These are phyloP conservation scores for Oryctes rhinoceros DNA, from an alignment of 1,140 invertebrate genomes.

Conservation along the genomic window DNA sequence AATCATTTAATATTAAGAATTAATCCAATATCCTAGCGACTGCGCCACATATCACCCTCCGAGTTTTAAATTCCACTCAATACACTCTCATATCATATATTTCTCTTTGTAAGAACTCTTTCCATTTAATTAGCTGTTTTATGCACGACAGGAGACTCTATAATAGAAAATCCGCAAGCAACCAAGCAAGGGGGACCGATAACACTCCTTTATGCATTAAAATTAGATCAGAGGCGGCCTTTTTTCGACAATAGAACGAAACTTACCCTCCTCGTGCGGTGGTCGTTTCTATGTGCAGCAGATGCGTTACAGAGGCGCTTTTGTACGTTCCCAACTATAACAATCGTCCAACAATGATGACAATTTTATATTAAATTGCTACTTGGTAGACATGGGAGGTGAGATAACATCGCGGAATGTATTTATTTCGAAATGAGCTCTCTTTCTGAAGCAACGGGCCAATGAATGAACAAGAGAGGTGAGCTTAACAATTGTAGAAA, in stretches of 20 bases:
- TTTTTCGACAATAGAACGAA: conserved; percentile 1
- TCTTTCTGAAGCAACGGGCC: not conserved
- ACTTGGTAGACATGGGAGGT: not conserved
- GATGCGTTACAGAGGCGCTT: conserved; percentile 2
- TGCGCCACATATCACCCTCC: too few relatives aligned
- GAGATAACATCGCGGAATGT: not conserved
- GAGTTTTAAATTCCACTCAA: too few relatives aligned
- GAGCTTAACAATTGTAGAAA: conserved; percentile 12
- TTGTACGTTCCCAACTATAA: not conserved
- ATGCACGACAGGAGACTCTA: not conserved
- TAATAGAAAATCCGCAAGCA: not conserved
- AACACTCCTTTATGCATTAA: not conserved
- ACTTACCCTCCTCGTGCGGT: not conserved
- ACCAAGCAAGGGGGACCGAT: not conserved
- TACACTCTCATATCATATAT: not conserved
- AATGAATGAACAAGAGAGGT: not conserved
- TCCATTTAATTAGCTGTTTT: conserved; percentile 7
- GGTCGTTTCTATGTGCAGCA: not conserved
- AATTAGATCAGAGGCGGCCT: conserved; percentile 15
- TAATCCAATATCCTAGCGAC: too few relatives aligned
- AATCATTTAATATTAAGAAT: too few relatives aligned
- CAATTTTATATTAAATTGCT: conserved; percentile 30
- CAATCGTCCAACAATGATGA: conserved; percentile 1
- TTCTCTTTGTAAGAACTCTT: not conserved
- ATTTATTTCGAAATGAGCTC: conserved; percentile 1